Evolutionary conservation across 1,140 invertebrate genomes (phyloP).

Genomic region (Drosophila paulistorum): DNA sequence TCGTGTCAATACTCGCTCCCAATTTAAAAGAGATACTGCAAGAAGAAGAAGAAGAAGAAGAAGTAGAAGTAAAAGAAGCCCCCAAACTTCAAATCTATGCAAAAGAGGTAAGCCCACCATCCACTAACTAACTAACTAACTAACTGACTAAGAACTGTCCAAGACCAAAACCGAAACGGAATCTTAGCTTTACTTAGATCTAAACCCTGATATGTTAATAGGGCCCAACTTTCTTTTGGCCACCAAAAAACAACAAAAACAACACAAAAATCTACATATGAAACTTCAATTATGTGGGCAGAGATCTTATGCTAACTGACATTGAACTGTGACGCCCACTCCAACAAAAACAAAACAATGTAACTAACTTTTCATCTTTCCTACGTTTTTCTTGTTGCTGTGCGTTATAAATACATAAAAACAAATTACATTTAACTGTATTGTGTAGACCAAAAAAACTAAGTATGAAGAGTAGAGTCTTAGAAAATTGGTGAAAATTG

Average conservation of each 20-base stretch:
- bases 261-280: conserved; percentile 42
- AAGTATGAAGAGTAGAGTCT: conserved; percentile 16
- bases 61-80: conserved; percentile 1
- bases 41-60: conserved; percentile 1
- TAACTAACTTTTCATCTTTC: not conserved
- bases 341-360: not conserved
- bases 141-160: conserved; percentile 28
- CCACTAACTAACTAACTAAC: conserved; percentile 31
- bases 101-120: conserved; percentile 54
- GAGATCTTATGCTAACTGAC: conserved; percentile 24
- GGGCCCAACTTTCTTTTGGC: conserved; percentile 61
- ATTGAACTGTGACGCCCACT: conserved; percentile 57
- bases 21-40: conserved; percentile 28
- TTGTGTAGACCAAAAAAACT: conserved; percentile 26
- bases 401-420: conserved; percentile 52
- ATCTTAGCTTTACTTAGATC: not conserved
- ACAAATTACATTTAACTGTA: conserved; percentile 76
- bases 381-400: not conserved
- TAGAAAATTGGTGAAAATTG: conserved; percentile 71
- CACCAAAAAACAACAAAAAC: conserved; percentile 4
- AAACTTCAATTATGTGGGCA: conserved; percentile 27
- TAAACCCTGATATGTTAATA: conserved; percentile 58
- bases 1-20: conserved; percentile 61
- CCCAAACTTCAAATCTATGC: conserved; percentile 7
- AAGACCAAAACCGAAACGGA: not conserved